Base-by-base conservation (phyloP, 2,888 invertebrate genomes). In the Tuberolachnus salignus region DNA sequence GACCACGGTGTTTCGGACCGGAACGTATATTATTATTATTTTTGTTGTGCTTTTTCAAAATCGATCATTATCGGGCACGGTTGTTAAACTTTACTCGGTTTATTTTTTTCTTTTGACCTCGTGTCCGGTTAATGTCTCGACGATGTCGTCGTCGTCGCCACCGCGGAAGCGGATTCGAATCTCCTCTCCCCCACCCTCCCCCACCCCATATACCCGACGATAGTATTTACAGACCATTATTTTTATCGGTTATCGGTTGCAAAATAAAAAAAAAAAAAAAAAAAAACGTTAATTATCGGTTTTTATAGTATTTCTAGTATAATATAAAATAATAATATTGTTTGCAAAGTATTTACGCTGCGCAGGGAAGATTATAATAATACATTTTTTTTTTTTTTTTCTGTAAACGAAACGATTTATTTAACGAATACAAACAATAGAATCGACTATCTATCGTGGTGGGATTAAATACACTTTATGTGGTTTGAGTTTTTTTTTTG, bases 71-170 rank as follows among this genome's bases (percentile, higher is more conserved):
- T 21, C 64, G 8, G 64, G 21, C 46, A 34, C 34, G 34, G 21
- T 64, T 44, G 21, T 64, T 64, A 64, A 44, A 64, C 64, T 64
- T 44, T 42, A 4, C n/a, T 16, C 46, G 21, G 21, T 46, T 46
- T 64, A 21, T 64, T 44, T 21, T 64, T 19, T 46, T 6, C 6
- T 34, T 6, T 34, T 34, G 34, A 34, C 34, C 34, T 34, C 34
- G 34, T 34, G 34, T 34, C 3, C 34, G 34, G 34, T 34, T 34
- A 34, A 34, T 6, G 34, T 34, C 6, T 34, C 6, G 34, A 34
- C 6, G 34, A 34, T 34, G 34, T 19, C n/a, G n/a, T 53, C 19
- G 19, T 1, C 53, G 9, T 53, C 53, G 53, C 9, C 19, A 19
- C 19, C n/a, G 53, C 53, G n/a, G 19, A 53, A 53, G n/a, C 9